phyloP scores from a whole-genome alignment of 2,888 invertebrate species.

The Eristalis tenax region DNA sequence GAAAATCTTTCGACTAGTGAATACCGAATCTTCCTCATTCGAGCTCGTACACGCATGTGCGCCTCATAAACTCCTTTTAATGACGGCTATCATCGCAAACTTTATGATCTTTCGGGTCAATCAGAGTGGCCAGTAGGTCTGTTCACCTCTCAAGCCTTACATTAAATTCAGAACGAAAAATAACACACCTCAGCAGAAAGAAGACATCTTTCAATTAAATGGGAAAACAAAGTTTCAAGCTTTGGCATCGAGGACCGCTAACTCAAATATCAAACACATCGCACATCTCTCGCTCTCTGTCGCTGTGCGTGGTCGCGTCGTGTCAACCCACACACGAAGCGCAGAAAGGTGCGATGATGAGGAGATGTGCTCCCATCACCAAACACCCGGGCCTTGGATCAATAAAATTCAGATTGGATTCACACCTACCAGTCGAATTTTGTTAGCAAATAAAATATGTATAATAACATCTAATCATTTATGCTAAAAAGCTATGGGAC shows the following conservation, averaged over 20 bases:
- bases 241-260: background rate
- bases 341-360: conserved; percentile 11
- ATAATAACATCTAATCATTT: conserved; percentile 33
- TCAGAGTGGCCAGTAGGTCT: background rate
- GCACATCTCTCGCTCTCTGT: too few species aligned
- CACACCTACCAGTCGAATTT: conserved; percentile 33
- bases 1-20: background rate
- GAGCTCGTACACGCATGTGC: background rate
- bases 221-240: background rate
- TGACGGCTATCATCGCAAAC: background rate
- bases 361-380: background rate
- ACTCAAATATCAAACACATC: conserved; percentile 1
- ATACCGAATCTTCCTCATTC: background rate
- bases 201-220: conserved; percentile 3
- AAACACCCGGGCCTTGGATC: conserved; percentile 3
- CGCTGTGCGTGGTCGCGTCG: background rate
- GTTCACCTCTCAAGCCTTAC: background rate
- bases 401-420: conserved; percentile 46
- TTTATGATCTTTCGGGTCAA: conserved; percentile 19
- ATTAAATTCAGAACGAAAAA: background rate
- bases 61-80: background rate
- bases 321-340: conserved; percentile 14
- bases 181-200: background rate
- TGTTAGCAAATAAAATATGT: conserved; percentile 12
- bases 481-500: conserved; percentile 23